Evolutionary conservation across 2,113 vertebrate genomes (phyloP), one percentile per base, ranked within the genome.

Genomic region (Oncorhynchus mykiss): DNA sequence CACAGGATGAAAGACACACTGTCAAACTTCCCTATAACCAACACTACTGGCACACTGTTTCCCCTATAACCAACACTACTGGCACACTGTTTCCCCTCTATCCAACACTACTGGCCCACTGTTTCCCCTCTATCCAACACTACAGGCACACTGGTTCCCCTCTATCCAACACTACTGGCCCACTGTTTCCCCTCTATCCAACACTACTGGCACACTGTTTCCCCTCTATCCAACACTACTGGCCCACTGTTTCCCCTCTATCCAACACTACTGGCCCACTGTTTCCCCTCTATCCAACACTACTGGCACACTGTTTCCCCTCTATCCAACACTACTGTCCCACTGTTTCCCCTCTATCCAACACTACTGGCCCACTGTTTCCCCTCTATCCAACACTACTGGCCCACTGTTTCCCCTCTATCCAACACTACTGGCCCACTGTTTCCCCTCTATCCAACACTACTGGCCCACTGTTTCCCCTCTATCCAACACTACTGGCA

Each of bases 371-470:
- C 39, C 7, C 39, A 39, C 39, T 39, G 27, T 14, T 45, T 51
- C 78, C 3, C 67, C 20, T 25, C 5, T 34, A 12, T 14, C 51
- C 51, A 31, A 16, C 67, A 22, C 31, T 20, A 88, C 84, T 89
- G 94, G 92, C 16, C 7, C 39, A 39, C 39, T 39, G 27, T 14
- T 45, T 51, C 78, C 3, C 67, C 20, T 25, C 5, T 34, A 12
- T 14, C 51, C 51, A 31, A 16, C 67, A 22, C 31, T 20, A 88
- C 84, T 89, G 94, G 92, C 16, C 89, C 89, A 2, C 22, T 24
- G 22, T 24, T 24, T 24, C 22, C 22, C 22, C 22, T 24, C 0
- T 24, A 24, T 1, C 22, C 22, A 24, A 24, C 34, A 39, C 34
- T 39, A 39, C 34, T 8, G 34, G 7, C 39, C 7, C 39, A 39